Conservation (phyloP, 2,888 invertebrate genomes). For the Folsomia candida region DNA sequence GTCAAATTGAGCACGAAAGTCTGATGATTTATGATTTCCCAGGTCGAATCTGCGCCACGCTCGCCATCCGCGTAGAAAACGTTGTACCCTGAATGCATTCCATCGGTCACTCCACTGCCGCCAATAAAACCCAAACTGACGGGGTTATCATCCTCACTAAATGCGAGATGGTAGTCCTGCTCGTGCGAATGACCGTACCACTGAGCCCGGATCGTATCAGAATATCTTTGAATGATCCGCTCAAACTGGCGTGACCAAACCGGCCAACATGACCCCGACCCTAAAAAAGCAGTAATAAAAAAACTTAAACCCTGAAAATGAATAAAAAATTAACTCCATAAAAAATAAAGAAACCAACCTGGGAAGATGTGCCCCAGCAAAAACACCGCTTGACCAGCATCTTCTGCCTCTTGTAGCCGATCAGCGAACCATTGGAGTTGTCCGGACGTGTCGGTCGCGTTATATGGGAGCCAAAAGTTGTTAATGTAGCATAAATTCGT, state of each 20-base stretch:
- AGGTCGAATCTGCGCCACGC: slow-evolving; percentile 48
- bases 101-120: slow-evolving; percentile 62
- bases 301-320: too few species aligned
- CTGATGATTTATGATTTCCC: slow-evolving; percentile 60
- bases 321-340: too few species aligned
- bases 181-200: slow-evolving; percentile 80
- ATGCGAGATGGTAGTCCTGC: slow-evolving; percentile 71
- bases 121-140: slow-evolving; percentile 65
- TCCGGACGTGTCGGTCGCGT: slow-evolving; percentile 62
- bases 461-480: slow-evolving; percentile 72
- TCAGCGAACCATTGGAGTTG: slow-evolving; percentile 79
- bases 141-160: slow-evolving; percentile 57
- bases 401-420: slow-evolving; percentile 71
- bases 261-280: slow-evolving; percentile 55
- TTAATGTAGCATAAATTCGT: slow-evolving; percentile 72
- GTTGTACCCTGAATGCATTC: slow-evolving; percentile 80
- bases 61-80: slow-evolving; percentile 66
- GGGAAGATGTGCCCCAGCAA: slow-evolving; percentile 80
- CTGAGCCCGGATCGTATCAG: slow-evolving; percentile 55
- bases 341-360: too few species aligned
- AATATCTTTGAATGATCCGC: slow-evolving; percentile 40
- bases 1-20: slow-evolving; percentile 74
- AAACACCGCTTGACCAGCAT: slow-evolving; percentile 71
- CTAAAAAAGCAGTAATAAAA: too few species aligned
- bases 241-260: slow-evolving; percentile 40